Percentiles rank a stretch among this genome's conserved stretches.
Conservation (phyloP, 1,140 invertebrate genomes). For the Plodia interpunctella region DNA sequence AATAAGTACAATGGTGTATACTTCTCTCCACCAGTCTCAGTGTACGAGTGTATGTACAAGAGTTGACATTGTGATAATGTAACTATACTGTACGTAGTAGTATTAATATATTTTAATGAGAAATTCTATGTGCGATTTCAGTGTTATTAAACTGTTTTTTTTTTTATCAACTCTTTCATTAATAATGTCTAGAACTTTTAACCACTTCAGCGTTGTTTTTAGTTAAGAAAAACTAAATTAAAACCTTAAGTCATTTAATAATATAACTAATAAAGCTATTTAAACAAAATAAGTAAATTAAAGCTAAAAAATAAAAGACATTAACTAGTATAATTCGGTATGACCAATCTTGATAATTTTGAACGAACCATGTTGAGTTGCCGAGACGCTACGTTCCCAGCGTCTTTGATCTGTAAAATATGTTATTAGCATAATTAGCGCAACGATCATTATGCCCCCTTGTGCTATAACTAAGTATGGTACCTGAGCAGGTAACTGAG, state of each 20-base stretch:
- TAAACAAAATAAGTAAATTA: conserved; percentile 6
- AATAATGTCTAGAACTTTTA: too few species aligned
- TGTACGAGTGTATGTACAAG: conserved; percentile 27
- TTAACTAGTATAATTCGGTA: not conserved
- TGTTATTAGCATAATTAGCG: too few species aligned
- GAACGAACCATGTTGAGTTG: not conserved
- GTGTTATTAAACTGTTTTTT: conserved; percentile 56
- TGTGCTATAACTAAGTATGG: too few species aligned
- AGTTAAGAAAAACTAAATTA: not conserved
- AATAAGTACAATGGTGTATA: conserved; percentile 17
- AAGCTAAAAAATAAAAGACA: not conserved
- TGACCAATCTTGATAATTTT: not conserved
- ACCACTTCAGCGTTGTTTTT: too few species aligned
- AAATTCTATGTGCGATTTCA: conserved; percentile 61
- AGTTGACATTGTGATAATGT: conserved; percentile 46
- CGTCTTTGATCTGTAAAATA: not conserved
- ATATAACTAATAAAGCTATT: conserved; percentile 7
- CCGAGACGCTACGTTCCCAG: not conserved
- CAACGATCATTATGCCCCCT: too few species aligned
- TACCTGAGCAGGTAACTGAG: too few species aligned
- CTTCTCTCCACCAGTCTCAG: not conserved
- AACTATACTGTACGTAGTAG: conserved; percentile 51
- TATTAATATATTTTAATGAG: conserved; percentile 55
- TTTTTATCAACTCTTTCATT: conserved; percentile 14
- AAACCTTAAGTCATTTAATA: not conserved